These are phyloP conservation scores for Myanophis thanlyinensis DNA, from an alignment of 2,113 vertebrate species.

Conservation along the genomic window DNA sequence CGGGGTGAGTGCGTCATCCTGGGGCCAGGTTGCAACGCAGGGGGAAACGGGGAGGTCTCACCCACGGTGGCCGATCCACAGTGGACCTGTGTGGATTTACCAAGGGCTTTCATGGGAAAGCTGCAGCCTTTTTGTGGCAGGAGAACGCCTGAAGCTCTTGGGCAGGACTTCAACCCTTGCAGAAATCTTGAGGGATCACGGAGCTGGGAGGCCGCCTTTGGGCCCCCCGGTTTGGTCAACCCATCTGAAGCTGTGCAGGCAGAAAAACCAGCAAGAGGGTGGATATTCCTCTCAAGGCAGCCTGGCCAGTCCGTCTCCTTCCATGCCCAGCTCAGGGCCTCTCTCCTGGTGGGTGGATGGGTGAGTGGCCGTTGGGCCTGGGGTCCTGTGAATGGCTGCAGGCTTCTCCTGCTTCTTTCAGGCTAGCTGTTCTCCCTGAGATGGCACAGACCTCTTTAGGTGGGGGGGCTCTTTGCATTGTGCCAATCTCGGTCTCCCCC, in stretches of 20 bases:
- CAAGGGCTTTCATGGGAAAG: neutral
- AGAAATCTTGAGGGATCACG: neutral
- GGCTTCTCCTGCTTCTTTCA: neutral
- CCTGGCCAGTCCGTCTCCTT: neutral
- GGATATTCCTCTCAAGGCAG: neutral
- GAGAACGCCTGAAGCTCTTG: neutral
- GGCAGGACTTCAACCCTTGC: neutral
- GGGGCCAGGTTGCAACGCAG: neutral
- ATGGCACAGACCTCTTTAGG: neutral
- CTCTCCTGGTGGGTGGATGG: neutral
- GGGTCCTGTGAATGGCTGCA: neutral
- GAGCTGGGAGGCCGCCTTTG: neutral
- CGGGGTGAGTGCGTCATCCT: conserved; percentile 79
- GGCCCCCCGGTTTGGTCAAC: neutral
- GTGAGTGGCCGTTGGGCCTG: neutral
- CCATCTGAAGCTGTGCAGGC: neutral
- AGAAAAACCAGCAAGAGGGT: neutral
- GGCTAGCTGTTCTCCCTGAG: neutral
- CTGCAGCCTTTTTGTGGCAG: neutral
- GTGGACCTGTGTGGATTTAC: neutral
- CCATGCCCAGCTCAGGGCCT: neutral
- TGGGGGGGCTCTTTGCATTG: neutral
- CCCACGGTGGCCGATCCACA: neutral
- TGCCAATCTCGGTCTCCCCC: neutral
- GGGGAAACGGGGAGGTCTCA: neutral